Conservation (phyloP, 2,888 invertebrate species). For the Limnephilus auricula region DNA sequence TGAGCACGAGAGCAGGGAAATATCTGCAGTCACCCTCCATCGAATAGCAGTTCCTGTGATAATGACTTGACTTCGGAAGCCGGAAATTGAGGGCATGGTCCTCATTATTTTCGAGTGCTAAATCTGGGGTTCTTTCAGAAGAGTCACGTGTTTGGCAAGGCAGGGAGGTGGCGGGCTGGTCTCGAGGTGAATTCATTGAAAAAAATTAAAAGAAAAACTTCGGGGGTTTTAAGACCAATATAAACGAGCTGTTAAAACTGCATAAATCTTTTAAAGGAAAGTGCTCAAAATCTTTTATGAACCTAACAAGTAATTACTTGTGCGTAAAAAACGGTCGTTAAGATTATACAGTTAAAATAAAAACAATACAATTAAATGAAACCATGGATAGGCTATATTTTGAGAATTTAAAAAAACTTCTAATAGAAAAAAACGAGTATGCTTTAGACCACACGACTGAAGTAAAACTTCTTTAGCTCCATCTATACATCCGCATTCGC, state of each 20-base stretch:
- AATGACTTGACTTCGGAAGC: slow-evolving; percentile 24
- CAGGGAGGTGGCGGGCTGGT: neutral
- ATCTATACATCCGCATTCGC: too few species aligned
- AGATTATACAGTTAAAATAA: too few species aligned
- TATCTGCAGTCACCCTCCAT: neutral
- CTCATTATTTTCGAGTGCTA: slow-evolving; percentile 44
- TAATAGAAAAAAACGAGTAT: too few species aligned
- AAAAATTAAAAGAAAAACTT: neutral
- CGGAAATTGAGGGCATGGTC: neutral
- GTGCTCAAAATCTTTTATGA: too few species aligned
- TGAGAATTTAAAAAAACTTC: too few species aligned
- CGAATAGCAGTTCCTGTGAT: neutral
- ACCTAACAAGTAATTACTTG: too few species aligned
- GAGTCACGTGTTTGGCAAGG: neutral
- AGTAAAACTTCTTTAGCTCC: too few species aligned
- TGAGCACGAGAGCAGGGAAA: neutral
- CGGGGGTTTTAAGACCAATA: neutral
- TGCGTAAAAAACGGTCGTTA: too few species aligned
- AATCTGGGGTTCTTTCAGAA: neutral
- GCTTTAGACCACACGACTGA: too few species aligned
- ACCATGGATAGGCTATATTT: too few species aligned
- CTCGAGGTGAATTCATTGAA: neutral
- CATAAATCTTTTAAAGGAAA: neutral
- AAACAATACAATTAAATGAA: too few species aligned
- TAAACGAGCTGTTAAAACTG: neutral